A percentile compares a stretch with the other conserved stretches of the same genome.
These are phyloP conservation scores for Gila robusta DNA, from an alignment of 2,797 vertebrate genomes.

Conservation along the genomic window DNA sequence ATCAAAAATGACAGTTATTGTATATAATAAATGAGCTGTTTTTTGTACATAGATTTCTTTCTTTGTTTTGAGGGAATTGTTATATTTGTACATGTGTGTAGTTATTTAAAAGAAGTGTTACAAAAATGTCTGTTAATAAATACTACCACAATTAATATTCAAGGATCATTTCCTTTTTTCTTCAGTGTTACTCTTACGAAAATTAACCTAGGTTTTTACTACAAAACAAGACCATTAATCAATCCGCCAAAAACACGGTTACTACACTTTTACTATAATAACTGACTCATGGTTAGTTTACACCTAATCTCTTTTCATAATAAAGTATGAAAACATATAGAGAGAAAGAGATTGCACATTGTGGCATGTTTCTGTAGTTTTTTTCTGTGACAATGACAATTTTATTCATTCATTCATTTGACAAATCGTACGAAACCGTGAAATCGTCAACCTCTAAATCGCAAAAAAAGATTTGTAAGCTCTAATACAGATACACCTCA, in stretches of 20 bases:
- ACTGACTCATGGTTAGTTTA: too few species aligned
- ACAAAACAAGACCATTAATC: too few species aligned
- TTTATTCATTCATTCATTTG: neutral
- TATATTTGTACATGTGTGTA: slow-evolving; percentile 66
- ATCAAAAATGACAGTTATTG: slow-evolving; percentile 61
- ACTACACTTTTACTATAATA: too few species aligned
- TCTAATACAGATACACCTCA: neutral
- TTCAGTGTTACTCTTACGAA: neutral
- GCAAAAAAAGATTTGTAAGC: neutral
- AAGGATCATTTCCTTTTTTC: slow-evolving; percentile 15
- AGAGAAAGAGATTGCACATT: neutral
- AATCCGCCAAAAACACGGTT: too few species aligned
- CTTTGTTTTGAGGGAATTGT: slow-evolving; percentile 58
- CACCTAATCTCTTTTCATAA: neutral
- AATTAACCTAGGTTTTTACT: neutral
- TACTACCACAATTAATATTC: slow-evolving; percentile 61
- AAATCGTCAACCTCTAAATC: neutral
- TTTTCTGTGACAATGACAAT: neutral
- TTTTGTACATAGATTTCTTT: slow-evolving; percentile 74
- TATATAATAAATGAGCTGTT: slow-evolving; percentile 76
- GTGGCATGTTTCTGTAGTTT: neutral
- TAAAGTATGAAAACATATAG: neutral
- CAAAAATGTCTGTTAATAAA: slow-evolving; percentile 74
- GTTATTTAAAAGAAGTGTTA: slow-evolving; percentile 72
- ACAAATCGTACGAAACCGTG: neutral